A percentile compares a stretch with the other conserved stretches of the same genome.
Conservation (phyloP, 2,888 invertebrate species). For the Ceraclea dissimilis region DNA sequence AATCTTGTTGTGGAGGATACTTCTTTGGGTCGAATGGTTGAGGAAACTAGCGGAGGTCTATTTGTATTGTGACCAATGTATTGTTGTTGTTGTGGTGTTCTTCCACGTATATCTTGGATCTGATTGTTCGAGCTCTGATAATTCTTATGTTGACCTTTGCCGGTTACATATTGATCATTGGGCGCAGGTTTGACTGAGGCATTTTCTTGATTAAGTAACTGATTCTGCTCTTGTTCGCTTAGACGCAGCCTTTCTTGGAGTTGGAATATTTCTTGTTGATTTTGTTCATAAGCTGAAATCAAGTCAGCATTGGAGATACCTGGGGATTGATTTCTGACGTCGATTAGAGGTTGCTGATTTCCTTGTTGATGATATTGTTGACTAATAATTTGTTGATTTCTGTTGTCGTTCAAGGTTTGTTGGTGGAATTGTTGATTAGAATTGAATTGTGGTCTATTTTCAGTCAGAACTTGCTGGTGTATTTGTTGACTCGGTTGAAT, state of each 20-base stretch:
- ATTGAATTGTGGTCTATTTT: slow-evolving; percentile 28
- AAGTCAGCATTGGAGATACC: slow-evolving; percentile 11
- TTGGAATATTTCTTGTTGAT: slow-evolving; percentile 46
- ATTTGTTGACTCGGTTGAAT: slow-evolving; percentile 8
- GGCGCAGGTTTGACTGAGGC: slow-evolving; percentile 5
- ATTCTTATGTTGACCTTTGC: slow-evolving; percentile 17
- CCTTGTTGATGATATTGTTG: slow-evolving; percentile 36
- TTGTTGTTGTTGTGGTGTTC: slow-evolving; percentile 16
- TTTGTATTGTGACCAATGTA: slow-evolving; percentile 35
- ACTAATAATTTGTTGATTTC: slow-evolving; percentile 28
- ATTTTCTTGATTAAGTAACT: slow-evolving; percentile 11
- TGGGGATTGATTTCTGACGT: slow-evolving; percentile 27
- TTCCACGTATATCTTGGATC: slow-evolving; percentile 7
- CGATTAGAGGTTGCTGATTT: neutral
- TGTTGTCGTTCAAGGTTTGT: slow-evolving; percentile 23
- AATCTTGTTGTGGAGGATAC: slow-evolving; percentile 40
- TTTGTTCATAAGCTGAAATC: slow-evolving; percentile 35
- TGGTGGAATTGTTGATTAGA: slow-evolving; percentile 23
- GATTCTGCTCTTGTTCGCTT: slow-evolving; percentile 24
- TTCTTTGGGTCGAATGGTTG: slow-evolving; percentile 33
- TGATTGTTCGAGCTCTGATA: slow-evolving; percentile 9
- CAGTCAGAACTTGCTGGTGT: slow-evolving; percentile 6
- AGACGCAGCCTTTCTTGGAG: slow-evolving; percentile 40
- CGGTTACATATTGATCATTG: slow-evolving; percentile 17
- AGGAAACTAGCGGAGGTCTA: slow-evolving; percentile 35